phyloP scores from a whole-genome alignment of 2,888 invertebrate genomes.

The Drosophila algonquin region DNA sequence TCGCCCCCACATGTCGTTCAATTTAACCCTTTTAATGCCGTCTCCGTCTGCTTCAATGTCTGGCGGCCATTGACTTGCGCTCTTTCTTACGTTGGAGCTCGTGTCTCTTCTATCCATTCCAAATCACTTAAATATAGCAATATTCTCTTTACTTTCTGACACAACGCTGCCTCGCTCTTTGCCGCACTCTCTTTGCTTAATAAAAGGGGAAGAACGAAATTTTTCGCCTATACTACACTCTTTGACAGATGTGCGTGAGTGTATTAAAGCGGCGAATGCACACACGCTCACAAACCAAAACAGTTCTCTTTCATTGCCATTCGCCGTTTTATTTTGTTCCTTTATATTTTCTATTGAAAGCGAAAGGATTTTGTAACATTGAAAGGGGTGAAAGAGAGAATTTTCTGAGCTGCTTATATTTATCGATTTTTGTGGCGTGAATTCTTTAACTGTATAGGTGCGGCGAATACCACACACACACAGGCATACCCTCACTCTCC shows the following conservation, averaged over 20 bases:
- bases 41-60: conserved; percentile 76
- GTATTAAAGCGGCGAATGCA: conserved; percentile 7
- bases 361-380: conserved; percentile 65
- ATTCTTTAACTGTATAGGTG: conserved; percentile 26
- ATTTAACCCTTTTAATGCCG: conserved; percentile 82
- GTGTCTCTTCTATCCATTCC: conserved; percentile 15
- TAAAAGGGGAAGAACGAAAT: conserved; percentile 33
- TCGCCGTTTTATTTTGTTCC: conserved; percentile 13
- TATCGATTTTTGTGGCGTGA: conserved; percentile 63
- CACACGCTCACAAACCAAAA: not conserved
- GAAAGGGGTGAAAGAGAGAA: conserved; percentile 57
- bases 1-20: conserved; percentile 64
- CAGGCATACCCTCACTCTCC: conserved; percentile 16
- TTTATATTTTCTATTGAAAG: conserved; percentile 52
- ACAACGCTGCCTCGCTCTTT: conserved; percentile 18
- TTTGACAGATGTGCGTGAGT: conserved; percentile 19
- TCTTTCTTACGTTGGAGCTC: conserved; percentile 18
- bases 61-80: conserved; percentile 71
- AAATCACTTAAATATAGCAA: conserved; percentile 15
- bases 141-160: conserved; percentile 28
- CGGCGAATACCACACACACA: conserved; percentile 49
- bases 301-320: not conserved
- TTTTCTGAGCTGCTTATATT: conserved; percentile 40
- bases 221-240: conserved; percentile 10
- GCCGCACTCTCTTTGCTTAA: conserved; percentile 44